A percentile compares a stretch with the other conserved stretches of the same genome.
These are phyloP conservation scores for Daboia siamensis DNA, from an alignment of 2,113 vertebrate species.

Conservation along the genomic window DNA sequence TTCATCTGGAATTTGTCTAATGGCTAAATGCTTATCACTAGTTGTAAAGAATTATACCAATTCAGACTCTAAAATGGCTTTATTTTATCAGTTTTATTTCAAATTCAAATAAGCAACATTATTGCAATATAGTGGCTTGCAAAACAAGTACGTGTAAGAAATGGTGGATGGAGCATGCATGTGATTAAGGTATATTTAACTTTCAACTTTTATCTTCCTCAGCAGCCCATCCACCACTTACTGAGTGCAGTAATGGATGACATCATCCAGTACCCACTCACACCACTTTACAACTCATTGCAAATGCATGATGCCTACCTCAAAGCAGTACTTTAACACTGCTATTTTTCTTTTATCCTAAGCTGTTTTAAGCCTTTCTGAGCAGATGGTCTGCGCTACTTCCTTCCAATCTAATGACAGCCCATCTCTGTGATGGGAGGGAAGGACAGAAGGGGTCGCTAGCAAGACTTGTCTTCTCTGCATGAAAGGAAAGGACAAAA, in stretches of 20 bases:
- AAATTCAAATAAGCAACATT: neutral
- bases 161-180: neutral
- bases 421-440: neutral
- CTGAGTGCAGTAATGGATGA: neutral
- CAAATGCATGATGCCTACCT: neutral
- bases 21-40: neutral
- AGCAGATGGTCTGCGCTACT: neutral
- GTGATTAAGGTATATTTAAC: neutral
- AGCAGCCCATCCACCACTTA: neutral
- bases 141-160: neutral
- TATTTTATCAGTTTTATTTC: neutral
- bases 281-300: neutral
- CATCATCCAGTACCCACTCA: neutral
- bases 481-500: neutral
- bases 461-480: neutral
- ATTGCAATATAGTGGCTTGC: neutral
- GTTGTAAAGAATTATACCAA: neutral
- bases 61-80: neutral
- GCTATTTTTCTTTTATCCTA: neutral
- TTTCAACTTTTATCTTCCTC: neutral
- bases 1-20: neutral
- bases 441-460: neutral
- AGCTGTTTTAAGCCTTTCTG: neutral
- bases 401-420: neutral
- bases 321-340: neutral